phyloP scores from a whole-genome alignment of 2,797 vertebrate genomes.

The Sebastes oblongus region DNA sequence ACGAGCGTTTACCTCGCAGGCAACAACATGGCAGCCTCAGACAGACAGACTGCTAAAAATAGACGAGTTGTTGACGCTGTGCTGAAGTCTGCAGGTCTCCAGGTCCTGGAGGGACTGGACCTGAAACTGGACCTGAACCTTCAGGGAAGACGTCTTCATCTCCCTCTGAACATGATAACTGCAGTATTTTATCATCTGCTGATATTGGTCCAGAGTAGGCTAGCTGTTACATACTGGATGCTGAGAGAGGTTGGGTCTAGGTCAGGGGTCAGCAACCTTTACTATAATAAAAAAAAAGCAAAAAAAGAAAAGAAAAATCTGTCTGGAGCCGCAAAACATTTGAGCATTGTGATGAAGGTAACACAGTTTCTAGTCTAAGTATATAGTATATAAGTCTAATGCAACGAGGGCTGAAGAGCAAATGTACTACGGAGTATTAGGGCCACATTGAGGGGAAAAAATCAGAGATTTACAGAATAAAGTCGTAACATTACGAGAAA shows the following conservation, averaged over 20 bases:
- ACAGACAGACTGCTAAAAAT: slow-evolving; percentile 57
- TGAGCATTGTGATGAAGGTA: no score
- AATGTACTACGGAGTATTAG: no score
- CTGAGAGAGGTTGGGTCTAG: background rate
- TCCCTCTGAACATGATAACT: background rate
- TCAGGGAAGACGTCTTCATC: background rate
- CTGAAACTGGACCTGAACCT: background rate
- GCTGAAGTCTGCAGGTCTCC: background rate
- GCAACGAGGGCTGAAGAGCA: accelerated
- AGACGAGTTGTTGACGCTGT: slow-evolving; percentile 25
- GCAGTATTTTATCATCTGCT: background rate
- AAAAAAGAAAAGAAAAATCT: no score
- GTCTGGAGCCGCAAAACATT: accelerated
- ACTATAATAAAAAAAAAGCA: no score
- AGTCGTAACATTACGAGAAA: no score
- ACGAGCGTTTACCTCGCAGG: slow-evolving; percentile 10
- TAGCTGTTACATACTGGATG: background rate
- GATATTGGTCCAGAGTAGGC: background rate
- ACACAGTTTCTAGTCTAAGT: no score
- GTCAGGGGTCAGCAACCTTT: background rate
- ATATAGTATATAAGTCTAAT: no score
- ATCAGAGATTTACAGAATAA: no score
- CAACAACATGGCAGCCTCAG: slow-evolving; percentile 44
- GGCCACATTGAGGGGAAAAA: no score
- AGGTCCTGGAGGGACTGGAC: background rate